Evolutionary conservation across 2,888 invertebrate species (phyloP).

Genomic region (Anthrax anthrax): DNA sequence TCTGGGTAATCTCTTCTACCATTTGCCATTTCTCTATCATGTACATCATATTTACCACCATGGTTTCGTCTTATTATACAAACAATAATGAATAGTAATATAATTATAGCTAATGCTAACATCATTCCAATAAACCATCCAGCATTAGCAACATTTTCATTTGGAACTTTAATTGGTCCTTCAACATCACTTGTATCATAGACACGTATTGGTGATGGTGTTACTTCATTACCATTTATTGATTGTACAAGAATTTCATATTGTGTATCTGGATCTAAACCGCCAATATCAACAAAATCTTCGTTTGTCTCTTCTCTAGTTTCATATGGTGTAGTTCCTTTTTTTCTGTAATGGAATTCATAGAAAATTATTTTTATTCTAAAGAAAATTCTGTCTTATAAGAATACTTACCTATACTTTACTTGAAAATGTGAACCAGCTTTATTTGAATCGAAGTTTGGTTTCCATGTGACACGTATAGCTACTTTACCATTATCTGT

Average conservation of each 20-base stretch:
- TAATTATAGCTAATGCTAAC: conserved; percentile 85
- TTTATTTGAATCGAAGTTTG: conserved; percentile 55
- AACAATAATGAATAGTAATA: conserved; percentile 84
- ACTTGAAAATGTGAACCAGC: conserved; percentile 88
- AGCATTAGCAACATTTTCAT: conserved; percentile 73
- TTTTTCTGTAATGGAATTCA: conserved; percentile 29
- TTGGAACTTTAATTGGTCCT: conserved; percentile 46
- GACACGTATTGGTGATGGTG: conserved; percentile 53
- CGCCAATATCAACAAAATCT: conserved; percentile 56
- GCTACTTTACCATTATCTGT: conserved; percentile 58
- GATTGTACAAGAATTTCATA: conserved; percentile 86
- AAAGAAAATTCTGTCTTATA: too few species aligned
- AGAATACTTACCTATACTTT: conserved; percentile 46
- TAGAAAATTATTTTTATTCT: too few species aligned
- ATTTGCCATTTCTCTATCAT: conserved; percentile 91
- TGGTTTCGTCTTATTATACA: conserved; percentile 92
- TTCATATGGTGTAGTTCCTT: conserved; percentile 52
- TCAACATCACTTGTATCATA: conserved; percentile 52
- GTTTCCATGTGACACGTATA: conserved; percentile 68
- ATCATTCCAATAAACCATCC: conserved; percentile 98
- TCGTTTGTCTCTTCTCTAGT: conserved; percentile 55
- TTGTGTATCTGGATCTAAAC: conserved; percentile 63
- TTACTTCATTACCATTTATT: conserved; percentile 68
- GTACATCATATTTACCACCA: conserved; percentile 96
- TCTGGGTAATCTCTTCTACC: conserved; percentile 84